A percentile compares a stretch with the other conserved stretches of the same genome.
phyloP scores from a whole-genome alignment of 2,113 vertebrate genomes.

The Beaufortia kweichowensis region DNA sequence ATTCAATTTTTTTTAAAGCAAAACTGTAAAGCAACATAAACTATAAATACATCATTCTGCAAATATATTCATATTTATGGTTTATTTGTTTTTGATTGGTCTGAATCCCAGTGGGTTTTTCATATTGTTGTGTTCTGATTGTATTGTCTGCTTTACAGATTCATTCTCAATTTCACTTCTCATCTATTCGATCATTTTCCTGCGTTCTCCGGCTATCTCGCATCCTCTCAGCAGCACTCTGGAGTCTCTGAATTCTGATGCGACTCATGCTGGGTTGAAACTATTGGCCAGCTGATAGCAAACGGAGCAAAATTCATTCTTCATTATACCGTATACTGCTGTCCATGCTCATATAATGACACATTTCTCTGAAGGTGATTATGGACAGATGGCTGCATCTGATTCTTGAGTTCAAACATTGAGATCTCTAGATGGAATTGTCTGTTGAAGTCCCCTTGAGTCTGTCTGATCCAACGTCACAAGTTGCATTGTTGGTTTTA shows the following conservation, averaged over 20 bases:
- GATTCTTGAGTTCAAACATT: neutral
- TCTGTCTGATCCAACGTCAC: neutral
- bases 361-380: conserved; percentile 17
- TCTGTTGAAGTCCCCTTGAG: too few species aligned
- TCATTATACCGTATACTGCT: neutral
- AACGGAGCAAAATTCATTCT: conserved; percentile 13
- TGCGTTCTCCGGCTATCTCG: neutral
- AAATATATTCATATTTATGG: neutral
- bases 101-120: neutral
- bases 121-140: neutral
- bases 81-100: neutral
- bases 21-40: too few species aligned
- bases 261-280: conserved; percentile 37
- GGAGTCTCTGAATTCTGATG: conserved; percentile 39
- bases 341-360: neutral
- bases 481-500: neutral
- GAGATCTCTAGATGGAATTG: too few species aligned
- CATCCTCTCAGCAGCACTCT: neutral
- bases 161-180: neutral
- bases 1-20: too few species aligned
- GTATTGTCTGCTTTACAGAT: neutral
- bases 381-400: conserved; percentile 4
- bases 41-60: too few species aligned
- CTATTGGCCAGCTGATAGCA: conserved; percentile 21
- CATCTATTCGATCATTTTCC: conserved; percentile 1